Base-by-base conservation (phyloP, 2,888 invertebrate species). In the Altica lythri region DNA sequence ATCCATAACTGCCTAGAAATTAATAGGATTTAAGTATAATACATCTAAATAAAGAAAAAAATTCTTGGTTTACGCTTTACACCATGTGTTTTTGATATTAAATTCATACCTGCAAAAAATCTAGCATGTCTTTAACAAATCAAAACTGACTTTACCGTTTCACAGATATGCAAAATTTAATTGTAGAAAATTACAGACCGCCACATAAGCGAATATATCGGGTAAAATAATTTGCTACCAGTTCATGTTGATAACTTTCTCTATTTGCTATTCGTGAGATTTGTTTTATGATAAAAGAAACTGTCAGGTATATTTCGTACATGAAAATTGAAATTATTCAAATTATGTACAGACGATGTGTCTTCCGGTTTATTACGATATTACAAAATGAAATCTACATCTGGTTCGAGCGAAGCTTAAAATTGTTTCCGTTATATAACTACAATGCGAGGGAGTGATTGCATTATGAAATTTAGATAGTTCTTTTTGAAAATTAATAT, bases 161-260 rank as follows among this genome's bases (percentile, higher is more conserved):
- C 57, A 60, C 55, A 61, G 57, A 60, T 63, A 63, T 64, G 64
- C 64, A 62, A 64, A 64, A 64, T 56, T 60, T 62, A 61, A 64
- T 62, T 61, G 61, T 48, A 30, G 46, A 53, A 64, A 64, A 62
- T 64, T 64, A 54, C 60, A 57, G 59, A 46, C 30, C 51, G 40
- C 32, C 42, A 51, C 43, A 49, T 42, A 57, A 40, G 66, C 64
- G 68, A 67, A 69, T 72, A 70, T 67, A 66, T 60, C 66, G 64
- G 35, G 35, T 66, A 64, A 68, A 68, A 68, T 67, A 69, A 67
- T 69, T 59, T 50, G 55, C 63, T 60, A 51, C n/a, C n/a, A n/a
- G 57, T 61, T 52, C 56, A 57, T 49, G 59, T 53, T 57, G 60
- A 56, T 59, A 56, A 55, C 48, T 59, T 44, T 29, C 52, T 59